Percentiles rank a stretch among this genome's conserved stretches.
These are phyloP conservation scores for Artemia sinica DNA, from an alignment of 2,888 invertebrate species.

Conservation along the genomic window DNA sequence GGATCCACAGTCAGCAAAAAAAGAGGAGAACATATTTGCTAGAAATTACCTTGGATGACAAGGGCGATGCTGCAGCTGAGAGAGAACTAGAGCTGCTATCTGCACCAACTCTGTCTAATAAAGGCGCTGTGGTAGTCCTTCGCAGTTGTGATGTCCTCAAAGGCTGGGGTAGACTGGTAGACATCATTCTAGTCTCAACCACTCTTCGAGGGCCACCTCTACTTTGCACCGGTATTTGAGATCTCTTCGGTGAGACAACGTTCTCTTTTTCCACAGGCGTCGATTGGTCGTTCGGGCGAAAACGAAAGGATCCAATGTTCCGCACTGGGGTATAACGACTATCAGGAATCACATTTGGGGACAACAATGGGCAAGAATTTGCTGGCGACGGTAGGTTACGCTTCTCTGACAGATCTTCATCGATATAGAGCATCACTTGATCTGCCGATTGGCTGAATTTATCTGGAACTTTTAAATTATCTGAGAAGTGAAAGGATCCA, in stretches of 20 bases:
- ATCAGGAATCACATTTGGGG: not conserved
- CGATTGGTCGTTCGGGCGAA: not conserved
- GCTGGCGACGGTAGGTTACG: not conserved
- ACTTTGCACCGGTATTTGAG: not conserved
- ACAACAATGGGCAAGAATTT: constrained; percentile 6
- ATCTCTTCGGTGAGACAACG: not conserved
- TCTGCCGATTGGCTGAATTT: constrained; percentile 1
- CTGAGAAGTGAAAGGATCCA: not conserved
- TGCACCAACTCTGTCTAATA: not conserved
- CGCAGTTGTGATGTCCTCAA: not conserved
- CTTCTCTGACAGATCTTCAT: constrained; percentile 1
- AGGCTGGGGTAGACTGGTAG: not conserved
- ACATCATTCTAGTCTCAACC: not conserved
- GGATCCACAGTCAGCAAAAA: too few relatives aligned
- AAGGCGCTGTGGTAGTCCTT: not conserved
- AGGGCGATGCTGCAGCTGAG: too few relatives aligned
- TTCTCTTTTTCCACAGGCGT: constrained; percentile 4
- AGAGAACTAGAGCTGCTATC: too few relatives aligned
- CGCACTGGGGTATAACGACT: constrained; percentile 5
- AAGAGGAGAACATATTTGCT: too few relatives aligned
- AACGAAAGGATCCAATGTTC: not conserved
- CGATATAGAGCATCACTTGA: constrained; percentile 5
- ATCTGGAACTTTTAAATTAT: not conserved
- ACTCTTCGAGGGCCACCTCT: not conserved
- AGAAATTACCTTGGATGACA: too few relatives aligned